Conservation (phyloP, 92 coral and sea anemone species). For the Palythoa heliodiscus region DNA sequence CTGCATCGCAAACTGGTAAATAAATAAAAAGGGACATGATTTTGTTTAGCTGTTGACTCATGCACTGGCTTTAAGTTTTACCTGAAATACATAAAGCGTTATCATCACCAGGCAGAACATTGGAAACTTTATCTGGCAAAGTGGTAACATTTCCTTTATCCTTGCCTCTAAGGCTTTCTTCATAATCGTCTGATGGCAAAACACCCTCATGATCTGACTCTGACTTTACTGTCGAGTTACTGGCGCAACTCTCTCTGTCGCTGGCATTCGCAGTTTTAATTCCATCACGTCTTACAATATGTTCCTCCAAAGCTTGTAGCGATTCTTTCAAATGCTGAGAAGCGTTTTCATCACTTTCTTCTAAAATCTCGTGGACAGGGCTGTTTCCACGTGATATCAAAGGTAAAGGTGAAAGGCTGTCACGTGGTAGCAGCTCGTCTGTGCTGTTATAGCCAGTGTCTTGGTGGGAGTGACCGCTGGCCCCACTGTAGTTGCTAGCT, state of each 20-base stretch:
- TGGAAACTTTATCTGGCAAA: neutral
- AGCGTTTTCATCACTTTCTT: conserved; percentile 60
- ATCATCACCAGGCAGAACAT: conserved; percentile 1
- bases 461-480: conserved; percentile 73
- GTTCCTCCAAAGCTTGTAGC: conserved; percentile 3
- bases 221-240: neutral
- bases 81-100: conserved; percentile 9
- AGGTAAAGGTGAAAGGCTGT: neutral
- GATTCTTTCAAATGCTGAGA: conserved; percentile 21
- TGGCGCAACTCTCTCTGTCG: conserved; percentile 4
- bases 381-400: neutral
- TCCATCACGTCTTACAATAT: neutral
- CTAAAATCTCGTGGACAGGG: conserved; percentile 23
- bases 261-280: neutral
- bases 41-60: neutral
- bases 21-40: too few relatives aligned
- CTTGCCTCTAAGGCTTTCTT: neutral
- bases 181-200: neutral
- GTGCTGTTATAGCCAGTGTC: conserved; percentile 98
- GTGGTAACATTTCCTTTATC: neutral
- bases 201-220: neutral
- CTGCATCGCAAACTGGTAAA: too few relatives aligned
- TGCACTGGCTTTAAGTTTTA: neutral
- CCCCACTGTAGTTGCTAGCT: conserved; percentile 73
- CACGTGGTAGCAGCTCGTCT: conserved; percentile 63